Evolutionary conservation across 23 tunicate species (phyloP).

Genomic region (Diplosoma virens): DNA sequence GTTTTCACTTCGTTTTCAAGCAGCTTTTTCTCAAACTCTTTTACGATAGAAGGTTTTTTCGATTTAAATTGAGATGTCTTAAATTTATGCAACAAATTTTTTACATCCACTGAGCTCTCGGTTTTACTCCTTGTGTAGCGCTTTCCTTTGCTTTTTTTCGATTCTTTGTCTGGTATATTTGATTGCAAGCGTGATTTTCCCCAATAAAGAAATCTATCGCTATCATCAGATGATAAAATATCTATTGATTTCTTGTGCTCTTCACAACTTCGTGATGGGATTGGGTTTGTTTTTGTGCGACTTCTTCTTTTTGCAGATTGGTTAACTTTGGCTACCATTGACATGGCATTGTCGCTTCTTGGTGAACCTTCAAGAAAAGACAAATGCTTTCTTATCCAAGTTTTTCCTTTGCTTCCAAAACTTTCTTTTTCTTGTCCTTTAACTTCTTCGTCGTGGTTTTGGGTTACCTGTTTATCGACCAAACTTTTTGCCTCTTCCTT

Average conservation of each 20-base stretch:
- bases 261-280: slow-evolving; percentile 42
- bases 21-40: slow-evolving; percentile 67
- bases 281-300: slow-evolving; percentile 20
- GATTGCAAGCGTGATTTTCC: background rate
- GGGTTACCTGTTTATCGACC: background rate
- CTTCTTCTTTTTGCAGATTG: background rate
- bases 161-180: slow-evolving; percentile 18
- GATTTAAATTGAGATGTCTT: slow-evolving; percentile 41
- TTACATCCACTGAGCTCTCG: slow-evolving; percentile 69
- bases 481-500: background rate
- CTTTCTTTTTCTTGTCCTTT: slow-evolving; percentile 13
- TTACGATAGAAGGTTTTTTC: slow-evolving; percentile 70
- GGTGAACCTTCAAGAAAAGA: slow-evolving; percentile 34
- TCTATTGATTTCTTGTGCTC: background rate
- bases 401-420: slow-evolving; percentile 61
- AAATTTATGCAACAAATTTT: slow-evolving; percentile 50
- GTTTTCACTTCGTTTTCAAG: slow-evolving; percentile 74
- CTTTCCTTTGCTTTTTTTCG: slow-evolving; percentile 40
- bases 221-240: slow-evolving; percentile 59
- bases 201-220: slow-evolving; percentile 1
- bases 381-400: slow-evolving; percentile 67
- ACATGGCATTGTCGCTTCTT: slow-evolving; percentile 11
- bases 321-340: background rate
- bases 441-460: background rate
- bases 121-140: slow-evolving; percentile 85